Evolutionary conservation across 2,888 invertebrate species (phyloP).

Genomic region (Eupithecia tripunctaria): DNA sequence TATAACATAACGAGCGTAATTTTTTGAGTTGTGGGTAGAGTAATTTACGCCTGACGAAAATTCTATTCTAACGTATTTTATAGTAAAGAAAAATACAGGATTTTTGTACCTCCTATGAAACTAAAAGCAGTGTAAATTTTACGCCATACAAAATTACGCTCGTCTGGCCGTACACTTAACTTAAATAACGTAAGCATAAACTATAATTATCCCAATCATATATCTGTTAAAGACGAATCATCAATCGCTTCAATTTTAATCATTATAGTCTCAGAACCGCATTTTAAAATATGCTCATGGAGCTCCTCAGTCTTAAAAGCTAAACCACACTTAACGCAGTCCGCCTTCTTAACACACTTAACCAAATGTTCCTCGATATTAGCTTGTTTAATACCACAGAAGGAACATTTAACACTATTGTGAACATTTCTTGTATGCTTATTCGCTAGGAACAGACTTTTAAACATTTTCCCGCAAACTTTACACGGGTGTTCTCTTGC

Average conservation of each 20-base stretch:
- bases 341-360: slow-evolving; percentile 27
- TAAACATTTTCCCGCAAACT: slow-evolving; percentile 52
- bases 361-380: slow-evolving; percentile 36
- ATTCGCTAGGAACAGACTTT: slow-evolving; percentile 50
- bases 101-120: background rate
- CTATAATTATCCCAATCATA: background rate
- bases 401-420: slow-evolving; percentile 38
- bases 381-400: slow-evolving; percentile 39
- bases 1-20: background rate
- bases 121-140: background rate
- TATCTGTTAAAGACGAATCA: background rate
- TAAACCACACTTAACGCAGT: slow-evolving; percentile 25
- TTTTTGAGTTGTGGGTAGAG: background rate
- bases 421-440: slow-evolving; percentile 56
- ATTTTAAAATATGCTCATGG: slow-evolving; percentile 17
- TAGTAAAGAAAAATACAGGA: too few species aligned
- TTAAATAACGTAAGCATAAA: background rate
- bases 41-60: background rate
- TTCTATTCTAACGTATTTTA: background rate
- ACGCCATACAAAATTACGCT: background rate
- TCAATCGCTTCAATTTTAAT: slow-evolving; percentile 12
- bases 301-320: slow-evolving; percentile 16
- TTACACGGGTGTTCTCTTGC: slow-evolving; percentile 46
- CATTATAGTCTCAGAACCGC: slow-evolving; percentile 16
- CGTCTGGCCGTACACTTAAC: background rate